These are phyloP conservation scores for Oscheius sp. DNA, from an alignment of 2,888 invertebrate genomes.

Conservation along the genomic window DNA sequence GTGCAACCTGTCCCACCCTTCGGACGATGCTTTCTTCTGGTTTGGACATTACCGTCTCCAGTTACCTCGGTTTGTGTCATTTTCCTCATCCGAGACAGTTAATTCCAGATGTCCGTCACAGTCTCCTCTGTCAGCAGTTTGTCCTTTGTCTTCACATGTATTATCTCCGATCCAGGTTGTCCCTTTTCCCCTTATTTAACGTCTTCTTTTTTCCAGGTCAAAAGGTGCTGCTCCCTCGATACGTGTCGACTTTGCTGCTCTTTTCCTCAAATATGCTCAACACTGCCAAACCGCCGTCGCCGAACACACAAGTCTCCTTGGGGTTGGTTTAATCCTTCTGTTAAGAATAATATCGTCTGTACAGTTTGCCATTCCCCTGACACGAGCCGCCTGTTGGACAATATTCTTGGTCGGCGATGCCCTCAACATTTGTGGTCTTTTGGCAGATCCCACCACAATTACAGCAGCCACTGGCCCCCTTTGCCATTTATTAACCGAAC, in stretches of 20 bases:
- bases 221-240: constrained; percentile 51
- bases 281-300: constrained; percentile 49
- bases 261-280: constrained; percentile 49
- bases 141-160: constrained; percentile 52
- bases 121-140: constrained; percentile 54
- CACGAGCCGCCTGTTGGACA: constrained; percentile 30
- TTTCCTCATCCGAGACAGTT: constrained; percentile 41
- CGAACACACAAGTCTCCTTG: constrained; percentile 48
- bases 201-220: constrained; percentile 32
- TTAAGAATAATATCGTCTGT: background rate
- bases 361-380: constrained; percentile 24
- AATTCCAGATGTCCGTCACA: constrained; percentile 47
- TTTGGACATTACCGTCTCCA: background rate
- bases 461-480: constrained; percentile 17
- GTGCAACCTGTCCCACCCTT: constrained; percentile 24
- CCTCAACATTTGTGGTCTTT: constrained; percentile 31
- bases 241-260: constrained; percentile 54
- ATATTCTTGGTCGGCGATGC: constrained; percentile 32
- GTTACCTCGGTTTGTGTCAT: constrained; percentile 52
- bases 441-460: constrained; percentile 26
- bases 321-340: constrained; percentile 36
- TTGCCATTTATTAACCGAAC: constrained; percentile 18
- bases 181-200: too few relatives aligned
- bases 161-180: constrained; percentile 27
- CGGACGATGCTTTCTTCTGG: background rate